These are phyloP conservation scores for Lepus townsendii DNA, from an alignment of 2,797 vertebrate species.

Conservation along the genomic window DNA sequence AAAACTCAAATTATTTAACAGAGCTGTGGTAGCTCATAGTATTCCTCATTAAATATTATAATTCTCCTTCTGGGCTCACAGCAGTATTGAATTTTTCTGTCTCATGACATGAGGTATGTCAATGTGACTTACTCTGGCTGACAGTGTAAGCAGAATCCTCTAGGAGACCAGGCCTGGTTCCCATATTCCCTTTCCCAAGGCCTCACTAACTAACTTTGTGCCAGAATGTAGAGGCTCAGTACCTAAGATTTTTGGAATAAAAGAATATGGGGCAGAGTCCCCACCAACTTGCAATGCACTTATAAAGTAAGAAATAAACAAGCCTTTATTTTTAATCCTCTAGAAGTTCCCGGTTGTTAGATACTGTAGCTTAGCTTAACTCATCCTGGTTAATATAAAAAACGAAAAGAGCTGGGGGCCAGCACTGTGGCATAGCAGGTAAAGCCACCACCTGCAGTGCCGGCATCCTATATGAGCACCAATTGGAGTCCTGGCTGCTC, in stretches of 20 bases:
- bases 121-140: neutral
- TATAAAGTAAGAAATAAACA: neutral
- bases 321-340: neutral
- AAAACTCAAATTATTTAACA: neutral
- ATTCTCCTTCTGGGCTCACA: neutral
- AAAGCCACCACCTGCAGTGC: too few species aligned
- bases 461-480: too few species aligned
- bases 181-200: neutral
- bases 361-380: neutral
- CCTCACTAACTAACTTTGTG: neutral
- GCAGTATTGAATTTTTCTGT: neutral
- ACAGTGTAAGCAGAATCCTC: neutral
- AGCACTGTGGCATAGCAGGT: too few species aligned
- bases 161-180: neutral
- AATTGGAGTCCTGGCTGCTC: too few species aligned
- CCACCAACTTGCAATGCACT: fast-evolving
- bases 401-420: neutral
- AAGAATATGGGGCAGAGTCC: neutral
- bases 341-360: neutral
- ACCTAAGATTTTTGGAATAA: neutral
- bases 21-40: neutral
- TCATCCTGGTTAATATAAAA: neutral
- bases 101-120: neutral
- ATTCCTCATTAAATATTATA: neutral
- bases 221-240: neutral